Evolutionary conservation across 2,888 invertebrate genomes (phyloP).

Genomic region (Autographa gamma): DNA sequence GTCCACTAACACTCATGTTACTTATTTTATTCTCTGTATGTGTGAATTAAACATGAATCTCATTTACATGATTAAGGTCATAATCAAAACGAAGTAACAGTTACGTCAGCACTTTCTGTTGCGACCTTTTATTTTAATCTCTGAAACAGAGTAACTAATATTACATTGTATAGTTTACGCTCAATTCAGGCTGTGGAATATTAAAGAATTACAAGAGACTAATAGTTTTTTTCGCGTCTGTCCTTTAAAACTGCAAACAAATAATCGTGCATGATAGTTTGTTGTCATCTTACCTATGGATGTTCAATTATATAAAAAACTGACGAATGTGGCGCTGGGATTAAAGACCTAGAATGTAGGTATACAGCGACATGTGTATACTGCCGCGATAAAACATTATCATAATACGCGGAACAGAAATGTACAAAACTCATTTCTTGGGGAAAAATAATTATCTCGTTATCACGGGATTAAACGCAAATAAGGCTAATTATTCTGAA

Average conservation of each 20-base stretch:
- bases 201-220: background rate
- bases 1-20: too few relatives aligned
- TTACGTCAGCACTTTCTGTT: constrained; percentile 51
- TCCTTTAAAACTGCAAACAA: too few relatives aligned
- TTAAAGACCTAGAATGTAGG: too few relatives aligned
- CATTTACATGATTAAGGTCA: constrained; percentile 47
- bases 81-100: constrained; percentile 34
- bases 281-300: too few relatives aligned
- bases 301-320: too few relatives aligned
- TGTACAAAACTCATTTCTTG: background rate
- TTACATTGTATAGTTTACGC: background rate
- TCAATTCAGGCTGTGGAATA: background rate
- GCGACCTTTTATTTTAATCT: constrained; percentile 32
- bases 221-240: background rate
- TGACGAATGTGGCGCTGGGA: too few relatives aligned
- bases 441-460: background rate
- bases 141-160: background rate
- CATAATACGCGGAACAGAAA: background rate
- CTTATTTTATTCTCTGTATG: too few relatives aligned
- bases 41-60: constrained; percentile 22
- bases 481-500: background rate
- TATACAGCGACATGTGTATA: background rate
- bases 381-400: background rate
- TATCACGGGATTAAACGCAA: background rate
- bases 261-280: too few relatives aligned